A percentile compares a stretch with the other conserved stretches of the same genome.
Evolutionary conservation across 2,113 vertebrate genomes (phyloP).

Genomic region (Mastomys coucha): DNA sequence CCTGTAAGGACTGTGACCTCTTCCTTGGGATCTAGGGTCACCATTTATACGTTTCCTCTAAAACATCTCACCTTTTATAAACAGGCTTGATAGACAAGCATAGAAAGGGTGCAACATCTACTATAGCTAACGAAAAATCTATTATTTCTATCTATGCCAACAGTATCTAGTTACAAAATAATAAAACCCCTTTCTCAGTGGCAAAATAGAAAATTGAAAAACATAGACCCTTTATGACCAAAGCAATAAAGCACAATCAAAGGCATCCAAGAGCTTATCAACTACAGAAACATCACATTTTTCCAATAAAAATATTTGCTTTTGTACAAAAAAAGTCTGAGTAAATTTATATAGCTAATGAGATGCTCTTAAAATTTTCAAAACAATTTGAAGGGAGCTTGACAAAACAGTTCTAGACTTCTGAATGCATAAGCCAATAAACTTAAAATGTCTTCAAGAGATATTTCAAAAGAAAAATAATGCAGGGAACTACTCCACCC

Average conservation of each 20-base stretch:
- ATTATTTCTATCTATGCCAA: not conserved
- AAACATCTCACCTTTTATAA: not conserved
- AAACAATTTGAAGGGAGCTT: constrained; percentile 21
- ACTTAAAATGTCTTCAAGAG: constrained; percentile 2
- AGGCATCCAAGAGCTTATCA: constrained; percentile 44
- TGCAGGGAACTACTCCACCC: not conserved
- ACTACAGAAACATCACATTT: not conserved
- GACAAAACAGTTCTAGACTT: constrained; percentile 15
- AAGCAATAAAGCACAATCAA: constrained; percentile 52
- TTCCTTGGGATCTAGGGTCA: not conserved
- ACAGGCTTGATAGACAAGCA: not conserved
- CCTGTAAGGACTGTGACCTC: not conserved
- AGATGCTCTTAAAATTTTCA: not conserved
- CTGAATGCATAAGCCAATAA: constrained; percentile 30
- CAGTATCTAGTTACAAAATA: not conserved
- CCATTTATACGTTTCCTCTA: too few relatives aligned
- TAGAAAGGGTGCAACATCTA: not conserved
- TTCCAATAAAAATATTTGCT: not conserved
- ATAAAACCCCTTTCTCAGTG: not conserved
- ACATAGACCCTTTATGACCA: constrained; percentile 10
- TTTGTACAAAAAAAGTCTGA: constrained; percentile 23
- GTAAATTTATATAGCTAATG: constrained; percentile 27
- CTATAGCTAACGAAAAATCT: not conserved
- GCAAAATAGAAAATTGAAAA: constrained; percentile 56
- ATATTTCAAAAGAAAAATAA: not conserved